These are phyloP conservation scores for Cherax destructor DNA, from an alignment of 1,140 invertebrate species.

Conservation along the genomic window DNA sequence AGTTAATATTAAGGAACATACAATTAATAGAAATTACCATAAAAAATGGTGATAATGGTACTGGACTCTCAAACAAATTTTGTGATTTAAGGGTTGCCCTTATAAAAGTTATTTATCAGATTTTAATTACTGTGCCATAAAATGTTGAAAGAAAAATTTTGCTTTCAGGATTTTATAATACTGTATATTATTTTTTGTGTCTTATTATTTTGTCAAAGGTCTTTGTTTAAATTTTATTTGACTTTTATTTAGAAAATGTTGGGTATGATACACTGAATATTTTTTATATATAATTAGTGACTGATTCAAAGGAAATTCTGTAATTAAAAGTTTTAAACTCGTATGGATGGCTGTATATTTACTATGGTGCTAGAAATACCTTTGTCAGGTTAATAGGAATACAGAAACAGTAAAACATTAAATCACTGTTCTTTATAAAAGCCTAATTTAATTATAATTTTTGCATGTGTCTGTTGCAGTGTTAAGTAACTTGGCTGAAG, in stretches of 20 bases:
- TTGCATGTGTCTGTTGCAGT: too few relatives aligned
- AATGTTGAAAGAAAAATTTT: not conserved
- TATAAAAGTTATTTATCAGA: not conserved
- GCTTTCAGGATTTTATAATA: not conserved
- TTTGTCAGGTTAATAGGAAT: not conserved
- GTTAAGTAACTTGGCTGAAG: too few relatives aligned
- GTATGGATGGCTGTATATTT: not conserved
- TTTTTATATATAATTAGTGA: too few relatives aligned
- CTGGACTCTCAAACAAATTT: not conserved
- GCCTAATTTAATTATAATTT: too few relatives aligned
- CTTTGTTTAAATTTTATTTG: not conserved
- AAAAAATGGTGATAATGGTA: not conserved
- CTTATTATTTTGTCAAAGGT: not conserved
- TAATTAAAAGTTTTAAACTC: not conserved
- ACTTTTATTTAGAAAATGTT: not conserved
- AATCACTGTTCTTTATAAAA: too few relatives aligned
- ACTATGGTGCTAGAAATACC: conserved; percentile 2
- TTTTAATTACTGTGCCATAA: not conserved
- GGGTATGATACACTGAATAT: too few relatives aligned
- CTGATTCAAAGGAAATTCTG: too few relatives aligned
- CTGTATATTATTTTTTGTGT: too few relatives aligned
- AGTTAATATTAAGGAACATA: not conserved
- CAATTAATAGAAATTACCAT: not conserved
- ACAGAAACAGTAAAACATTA: too few relatives aligned
- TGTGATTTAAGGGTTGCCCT: not conserved